phyloP scores from a whole-genome alignment of 2,888 invertebrate species.

The Orthosia gracilis region DNA sequence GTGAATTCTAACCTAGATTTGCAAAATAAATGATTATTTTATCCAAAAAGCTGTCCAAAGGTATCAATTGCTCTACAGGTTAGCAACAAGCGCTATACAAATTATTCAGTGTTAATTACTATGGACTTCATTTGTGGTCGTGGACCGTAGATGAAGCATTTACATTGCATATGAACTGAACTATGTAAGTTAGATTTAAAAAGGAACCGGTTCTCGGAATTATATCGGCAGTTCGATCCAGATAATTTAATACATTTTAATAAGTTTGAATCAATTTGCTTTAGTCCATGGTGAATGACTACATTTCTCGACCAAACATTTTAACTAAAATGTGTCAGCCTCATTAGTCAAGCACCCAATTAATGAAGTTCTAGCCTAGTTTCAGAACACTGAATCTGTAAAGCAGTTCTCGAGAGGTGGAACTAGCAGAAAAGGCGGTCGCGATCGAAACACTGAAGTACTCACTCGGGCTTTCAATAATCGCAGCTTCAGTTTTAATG shows the following conservation, averaged over 20 bases:
- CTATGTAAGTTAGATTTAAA: too few relatives aligned
- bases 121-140: neutral
- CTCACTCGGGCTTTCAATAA: slow-evolving; percentile 19
- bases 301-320: neutral
- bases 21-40: neutral
- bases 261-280: neutral
- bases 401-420: slow-evolving; percentile 24
- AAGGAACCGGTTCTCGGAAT: too few relatives aligned
- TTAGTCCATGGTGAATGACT: too few relatives aligned
- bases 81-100: neutral
- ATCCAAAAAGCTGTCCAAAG: too few relatives aligned
- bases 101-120: neutral
- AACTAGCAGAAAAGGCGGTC: neutral
- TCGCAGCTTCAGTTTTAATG: slow-evolving; percentile 1
- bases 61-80: neutral
- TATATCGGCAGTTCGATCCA: too few relatives aligned
- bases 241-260: too few relatives aligned
- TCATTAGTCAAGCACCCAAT: slow-evolving; percentile 32
- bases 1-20: neutral
- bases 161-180: slow-evolving; percentile 29
- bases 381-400: slow-evolving; percentile 42
- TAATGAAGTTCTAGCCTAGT: slow-evolving; percentile 42
- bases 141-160: slow-evolving; percentile 23
- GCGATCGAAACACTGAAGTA: too few relatives aligned
- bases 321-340: neutral